Evolutionary conservation across 2,888 invertebrate species (phyloP).

Genomic region (Drosophila fungiperda): DNA sequence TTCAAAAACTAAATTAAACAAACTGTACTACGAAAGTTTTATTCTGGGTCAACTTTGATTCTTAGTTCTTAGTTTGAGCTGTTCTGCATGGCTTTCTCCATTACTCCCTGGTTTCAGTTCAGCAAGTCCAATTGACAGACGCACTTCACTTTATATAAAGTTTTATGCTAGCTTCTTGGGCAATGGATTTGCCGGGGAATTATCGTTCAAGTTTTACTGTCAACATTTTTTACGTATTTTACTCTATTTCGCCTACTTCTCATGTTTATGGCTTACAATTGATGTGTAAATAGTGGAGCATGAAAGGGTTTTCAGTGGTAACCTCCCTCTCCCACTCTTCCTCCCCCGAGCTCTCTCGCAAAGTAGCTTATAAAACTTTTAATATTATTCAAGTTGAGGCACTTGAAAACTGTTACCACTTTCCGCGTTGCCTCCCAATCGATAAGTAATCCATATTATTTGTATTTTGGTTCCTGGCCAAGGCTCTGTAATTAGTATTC

Average conservation of each 20-base stretch:
- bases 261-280: constrained; percentile 2
- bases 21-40: constrained; percentile 43
- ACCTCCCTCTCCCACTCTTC: neutral
- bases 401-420: neutral
- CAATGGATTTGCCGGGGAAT: constrained; percentile 39
- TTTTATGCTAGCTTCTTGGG: constrained; percentile 27
- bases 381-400: neutral
- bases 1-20: constrained; percentile 38
- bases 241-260: neutral
- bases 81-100: neutral
- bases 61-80: constrained; percentile 22
- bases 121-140: constrained; percentile 31
- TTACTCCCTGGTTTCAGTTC: constrained; percentile 3
- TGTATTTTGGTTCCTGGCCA: constrained; percentile 5
- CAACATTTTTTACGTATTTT: constrained; percentile 2
- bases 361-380: constrained; percentile 9
- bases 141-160: constrained; percentile 34
- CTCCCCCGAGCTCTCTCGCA: neutral
- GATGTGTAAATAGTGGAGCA: constrained; percentile 11
- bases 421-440: constrained; percentile 33
- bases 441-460: constrained; percentile 51
- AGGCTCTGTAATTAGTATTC: constrained; percentile 11
- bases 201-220: constrained; percentile 35
- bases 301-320: constrained; percentile 3
- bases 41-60: constrained; percentile 33